phyloP scores from a whole-genome alignment of 2,113 vertebrate species.

The Opisthocomus hoazin region DNA sequence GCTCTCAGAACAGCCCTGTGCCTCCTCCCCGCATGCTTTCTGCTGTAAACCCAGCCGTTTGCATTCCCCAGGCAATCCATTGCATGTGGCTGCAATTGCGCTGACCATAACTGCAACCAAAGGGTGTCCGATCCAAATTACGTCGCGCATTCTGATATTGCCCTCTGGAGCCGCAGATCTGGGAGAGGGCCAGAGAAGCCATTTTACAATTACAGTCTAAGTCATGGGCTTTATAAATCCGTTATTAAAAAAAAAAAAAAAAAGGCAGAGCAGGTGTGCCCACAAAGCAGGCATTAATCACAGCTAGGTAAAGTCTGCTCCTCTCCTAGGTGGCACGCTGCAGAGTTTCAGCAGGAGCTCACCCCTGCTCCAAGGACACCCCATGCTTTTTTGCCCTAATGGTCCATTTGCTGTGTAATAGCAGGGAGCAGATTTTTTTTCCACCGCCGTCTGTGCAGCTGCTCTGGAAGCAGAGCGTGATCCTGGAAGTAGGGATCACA shows the following conservation, averaged over 20 bases:
- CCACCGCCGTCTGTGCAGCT: conserved; percentile 12
- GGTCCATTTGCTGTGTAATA: not conserved
- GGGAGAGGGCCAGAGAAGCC: conserved; percentile 27
- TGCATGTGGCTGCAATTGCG: not conserved
- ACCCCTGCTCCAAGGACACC: not conserved
- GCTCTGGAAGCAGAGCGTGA: conserved; percentile 6
- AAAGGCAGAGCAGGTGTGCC: not conserved
- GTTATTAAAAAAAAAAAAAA: not conserved
- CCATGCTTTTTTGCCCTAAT: not conserved
- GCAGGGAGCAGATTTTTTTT: conserved; percentile 14
- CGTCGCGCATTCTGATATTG: not conserved
- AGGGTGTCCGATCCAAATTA: not conserved
- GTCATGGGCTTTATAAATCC: not conserved
- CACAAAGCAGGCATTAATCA: not conserved
- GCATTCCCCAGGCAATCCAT: not conserved
- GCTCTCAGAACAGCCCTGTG: not conserved
- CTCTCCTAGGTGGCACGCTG: not conserved
- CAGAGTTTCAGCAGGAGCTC: not conserved
- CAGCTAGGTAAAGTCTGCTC: not conserved
- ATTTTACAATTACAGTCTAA: conserved; percentile 23
- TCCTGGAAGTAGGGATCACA: conserved; percentile 29
- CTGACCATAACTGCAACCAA: not conserved
- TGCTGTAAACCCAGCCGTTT: not conserved
- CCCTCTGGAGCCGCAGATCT: not conserved
- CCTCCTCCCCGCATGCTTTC: not conserved